Percentiles rank a stretch among this genome's conserved stretches.
These are phyloP conservation scores for Mus minutoides DNA, from an alignment of 2,797 vertebrate species.

Conservation along the genomic window DNA sequence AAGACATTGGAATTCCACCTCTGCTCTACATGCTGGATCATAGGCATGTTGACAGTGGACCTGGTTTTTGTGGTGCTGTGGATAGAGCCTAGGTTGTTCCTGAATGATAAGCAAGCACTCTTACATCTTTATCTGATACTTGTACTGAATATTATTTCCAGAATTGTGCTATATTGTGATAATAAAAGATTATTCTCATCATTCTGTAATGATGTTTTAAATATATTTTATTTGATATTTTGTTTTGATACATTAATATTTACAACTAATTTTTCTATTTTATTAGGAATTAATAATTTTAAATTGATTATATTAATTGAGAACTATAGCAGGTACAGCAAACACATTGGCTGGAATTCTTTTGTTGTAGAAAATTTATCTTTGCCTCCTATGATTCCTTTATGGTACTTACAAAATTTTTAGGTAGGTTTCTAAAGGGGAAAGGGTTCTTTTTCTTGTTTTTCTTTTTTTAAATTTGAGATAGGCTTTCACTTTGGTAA, in stretches of 20 bases:
- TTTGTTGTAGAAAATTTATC: neutral
- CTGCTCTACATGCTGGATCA: neutral
- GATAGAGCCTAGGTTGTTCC: neutral
- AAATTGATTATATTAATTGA: neutral
- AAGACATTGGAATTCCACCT: neutral
- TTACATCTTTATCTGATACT: neutral
- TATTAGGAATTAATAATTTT: neutral
- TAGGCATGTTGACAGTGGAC: neutral
- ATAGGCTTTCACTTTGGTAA: neutral
- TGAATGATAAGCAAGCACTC: neutral
- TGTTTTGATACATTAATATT: neutral
- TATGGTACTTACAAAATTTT: neutral
- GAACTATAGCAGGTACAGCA: neutral
- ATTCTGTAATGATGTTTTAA: neutral
- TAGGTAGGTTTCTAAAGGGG: neutral
- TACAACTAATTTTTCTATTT: neutral
- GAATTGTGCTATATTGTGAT: neutral
- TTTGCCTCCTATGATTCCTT: neutral
- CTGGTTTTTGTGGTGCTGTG: neutral
- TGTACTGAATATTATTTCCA: neutral
- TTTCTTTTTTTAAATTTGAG: neutral
- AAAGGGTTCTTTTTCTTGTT: neutral
- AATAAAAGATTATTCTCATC: neutral
- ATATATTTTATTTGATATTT: neutral
- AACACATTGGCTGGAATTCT: neutral